These are phyloP conservation scores for Aleadryas rufinucha DNA, from an alignment of 2,113 vertebrate species.

Conservation along the genomic window DNA sequence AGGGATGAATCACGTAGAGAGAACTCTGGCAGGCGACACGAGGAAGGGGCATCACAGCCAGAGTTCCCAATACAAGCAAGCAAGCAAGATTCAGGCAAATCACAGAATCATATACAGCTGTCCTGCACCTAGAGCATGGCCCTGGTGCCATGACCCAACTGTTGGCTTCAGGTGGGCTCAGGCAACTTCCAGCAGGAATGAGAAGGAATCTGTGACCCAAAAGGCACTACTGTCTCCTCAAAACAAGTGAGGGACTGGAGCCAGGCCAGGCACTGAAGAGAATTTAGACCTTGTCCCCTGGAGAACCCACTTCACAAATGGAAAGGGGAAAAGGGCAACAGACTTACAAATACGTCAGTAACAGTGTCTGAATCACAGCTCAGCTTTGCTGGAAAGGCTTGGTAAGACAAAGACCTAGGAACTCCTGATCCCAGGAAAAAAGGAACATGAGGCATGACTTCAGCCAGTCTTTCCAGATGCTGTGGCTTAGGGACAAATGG, in stretches of 20 bases:
- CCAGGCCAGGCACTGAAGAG: not conserved
- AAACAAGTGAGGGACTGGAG: not conserved
- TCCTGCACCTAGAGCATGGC: not conserved
- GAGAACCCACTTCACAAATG: not conserved
- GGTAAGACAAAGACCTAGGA: not conserved
- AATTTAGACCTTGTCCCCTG: not conserved
- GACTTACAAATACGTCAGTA: not conserved
- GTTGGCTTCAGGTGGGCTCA: not conserved
- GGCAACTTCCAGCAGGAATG: not conserved
- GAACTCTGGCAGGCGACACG: not conserved
- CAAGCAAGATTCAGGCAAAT: not conserved
- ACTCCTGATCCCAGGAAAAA: not conserved
- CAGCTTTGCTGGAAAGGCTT: not conserved
- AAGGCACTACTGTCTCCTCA: not conserved
- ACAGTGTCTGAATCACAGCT: not conserved
- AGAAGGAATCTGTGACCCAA: not conserved
- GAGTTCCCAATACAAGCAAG: not conserved
- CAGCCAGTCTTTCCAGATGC: not conserved
- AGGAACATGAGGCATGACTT: not conserved
- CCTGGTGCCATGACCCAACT: accelerated
- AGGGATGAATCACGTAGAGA: not conserved
- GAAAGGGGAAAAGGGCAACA: not conserved
- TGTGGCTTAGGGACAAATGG: not conserved
- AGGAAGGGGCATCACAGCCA: not conserved
- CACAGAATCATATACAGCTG: not conserved